These are phyloP conservation scores for Ophioninae sp. DNA, from an alignment of 2,888 invertebrate species.

Conservation along the genomic window DNA sequence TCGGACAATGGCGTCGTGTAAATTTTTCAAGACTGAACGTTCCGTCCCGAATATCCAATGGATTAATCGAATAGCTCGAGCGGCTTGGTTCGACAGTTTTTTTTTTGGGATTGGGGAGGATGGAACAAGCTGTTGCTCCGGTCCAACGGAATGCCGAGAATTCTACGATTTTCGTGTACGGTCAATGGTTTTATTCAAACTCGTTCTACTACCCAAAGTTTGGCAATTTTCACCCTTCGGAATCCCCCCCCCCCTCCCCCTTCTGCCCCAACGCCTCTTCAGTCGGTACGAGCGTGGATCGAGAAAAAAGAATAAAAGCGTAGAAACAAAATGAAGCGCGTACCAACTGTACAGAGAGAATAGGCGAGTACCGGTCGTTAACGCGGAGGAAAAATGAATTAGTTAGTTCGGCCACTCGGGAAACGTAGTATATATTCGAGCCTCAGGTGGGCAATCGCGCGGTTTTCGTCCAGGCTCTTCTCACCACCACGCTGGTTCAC, in stretches of 20 bases:
- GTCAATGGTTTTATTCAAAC: slow-evolving; percentile 57
- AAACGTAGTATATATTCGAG: slow-evolving; percentile 60
- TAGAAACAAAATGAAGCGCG: slow-evolving; percentile 16
- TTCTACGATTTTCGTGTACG: slow-evolving; percentile 48
- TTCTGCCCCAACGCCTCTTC: slow-evolving; percentile 2
- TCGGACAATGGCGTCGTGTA: neutral
- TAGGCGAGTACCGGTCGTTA: slow-evolving; percentile 48
- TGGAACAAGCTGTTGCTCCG: slow-evolving; percentile 48
- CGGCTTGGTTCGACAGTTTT: slow-evolving; percentile 16
- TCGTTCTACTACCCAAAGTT: slow-evolving; percentile 30
- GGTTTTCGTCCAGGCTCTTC: slow-evolving; percentile 56
- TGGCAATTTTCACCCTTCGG: slow-evolving; percentile 39
- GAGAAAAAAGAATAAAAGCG: slow-evolving; percentile 33
- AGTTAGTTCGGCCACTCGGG: slow-evolving; percentile 62
- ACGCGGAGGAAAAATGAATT: slow-evolving; percentile 61
- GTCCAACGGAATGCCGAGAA: slow-evolving; percentile 53
- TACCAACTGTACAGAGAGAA: slow-evolving; percentile 40
- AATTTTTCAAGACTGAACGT: neutral
- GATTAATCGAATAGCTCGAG: slow-evolving; percentile 4
- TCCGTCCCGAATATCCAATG: neutral
- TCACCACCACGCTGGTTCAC: slow-evolving; percentile 14
- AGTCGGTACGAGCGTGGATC: slow-evolving; percentile 33
- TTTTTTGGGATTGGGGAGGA: slow-evolving; percentile 7
- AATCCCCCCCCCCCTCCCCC: slow-evolving; percentile 23
- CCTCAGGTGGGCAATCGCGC: slow-evolving; percentile 63